Base-by-base conservation (phyloP, 2,797 vertebrate genomes). In the Cyprinella venusta region DNA sequence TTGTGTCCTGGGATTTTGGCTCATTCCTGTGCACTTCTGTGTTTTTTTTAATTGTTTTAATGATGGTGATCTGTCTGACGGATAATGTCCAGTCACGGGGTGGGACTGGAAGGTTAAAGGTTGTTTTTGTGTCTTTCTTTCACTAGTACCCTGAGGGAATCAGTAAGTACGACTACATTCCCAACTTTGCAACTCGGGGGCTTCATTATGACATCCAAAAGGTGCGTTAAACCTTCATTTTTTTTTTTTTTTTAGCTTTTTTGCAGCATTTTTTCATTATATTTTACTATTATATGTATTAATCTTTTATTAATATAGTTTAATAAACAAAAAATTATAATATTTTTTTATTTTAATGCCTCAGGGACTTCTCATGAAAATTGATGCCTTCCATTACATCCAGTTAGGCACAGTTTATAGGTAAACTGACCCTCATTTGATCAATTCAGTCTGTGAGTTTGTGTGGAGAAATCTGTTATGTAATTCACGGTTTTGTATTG, bases 141-240 rank as follows among this genome's bases (percentile, higher is more conserved):
- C 75, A 8, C 40, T 92, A 97, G 96, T 96, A 97, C 87, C 96
- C 96, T 1, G 89, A 93, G 67, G 95, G 75, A 42, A 94, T 97
- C 86, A 16, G 69, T 76, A 94, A 93, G 63, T 97, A 96, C 56
- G 95, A 95, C 13, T 97, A 96, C 84, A 91, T 95, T 81, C 94
- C 95, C 21, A 96, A 95, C 91, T 97, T 96, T 89, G 93, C 95
- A 0, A 87, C 93, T 3, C 91, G 96, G 13, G 96, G 96, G 8
- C 95, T 97, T 76, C 96, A 97, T 89, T 96, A 97, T 50, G 96
- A 96, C 89, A 96, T 97, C 79, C 95, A 96, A 61, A 97, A 97
- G 95, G 96, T 96, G 87, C 40, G 6, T 30, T 59, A 40, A 79
- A 36, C 42, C 21, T 18, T 30, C 8, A 45, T 19, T 7, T 12